Evolutionary conservation across 2,888 invertebrate genomes (phyloP).

Genomic region (Ichneumon xanthorius): DNA sequence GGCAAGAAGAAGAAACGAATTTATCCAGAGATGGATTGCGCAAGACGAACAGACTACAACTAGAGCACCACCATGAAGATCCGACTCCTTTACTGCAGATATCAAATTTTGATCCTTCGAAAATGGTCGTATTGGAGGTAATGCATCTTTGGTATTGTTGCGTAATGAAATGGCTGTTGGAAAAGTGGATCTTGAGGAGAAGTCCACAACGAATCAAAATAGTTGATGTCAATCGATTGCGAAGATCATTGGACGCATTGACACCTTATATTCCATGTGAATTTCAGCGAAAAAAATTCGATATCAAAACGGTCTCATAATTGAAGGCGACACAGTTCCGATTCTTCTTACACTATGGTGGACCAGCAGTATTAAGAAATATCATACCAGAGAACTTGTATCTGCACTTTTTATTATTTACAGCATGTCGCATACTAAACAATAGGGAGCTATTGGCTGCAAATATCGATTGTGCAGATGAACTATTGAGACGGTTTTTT

Average conservation of each 20-base stretch:
- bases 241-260: constrained; percentile 42
- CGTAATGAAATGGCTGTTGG: constrained; percentile 45
- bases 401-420: constrained; percentile 10
- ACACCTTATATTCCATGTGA: constrained; percentile 61
- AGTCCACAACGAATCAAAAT: neutral
- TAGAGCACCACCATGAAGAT: constrained; percentile 61
- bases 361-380: too few relatives aligned
- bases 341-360: too few relatives aligned
- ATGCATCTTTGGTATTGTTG: constrained; percentile 69
- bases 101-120: constrained; percentile 62
- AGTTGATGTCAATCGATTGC: constrained; percentile 12
- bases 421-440: constrained; percentile 8
- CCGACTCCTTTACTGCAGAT: constrained; percentile 59
- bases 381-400: neutral
- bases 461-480: constrained; percentile 11
- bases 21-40: constrained; percentile 53
- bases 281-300: constrained; percentile 67
- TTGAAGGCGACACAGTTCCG: too few relatives aligned
- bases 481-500: constrained; percentile 1
- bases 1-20: constrained; percentile 45
- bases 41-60: constrained; percentile 50
- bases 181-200: constrained; percentile 26
- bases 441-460: neutral
- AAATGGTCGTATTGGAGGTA: constrained; percentile 56
- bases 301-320: too few relatives aligned